Evolutionary conservation across 2,113 vertebrate genomes (phyloP).

Genomic region (Euleptes europaea): DNA sequence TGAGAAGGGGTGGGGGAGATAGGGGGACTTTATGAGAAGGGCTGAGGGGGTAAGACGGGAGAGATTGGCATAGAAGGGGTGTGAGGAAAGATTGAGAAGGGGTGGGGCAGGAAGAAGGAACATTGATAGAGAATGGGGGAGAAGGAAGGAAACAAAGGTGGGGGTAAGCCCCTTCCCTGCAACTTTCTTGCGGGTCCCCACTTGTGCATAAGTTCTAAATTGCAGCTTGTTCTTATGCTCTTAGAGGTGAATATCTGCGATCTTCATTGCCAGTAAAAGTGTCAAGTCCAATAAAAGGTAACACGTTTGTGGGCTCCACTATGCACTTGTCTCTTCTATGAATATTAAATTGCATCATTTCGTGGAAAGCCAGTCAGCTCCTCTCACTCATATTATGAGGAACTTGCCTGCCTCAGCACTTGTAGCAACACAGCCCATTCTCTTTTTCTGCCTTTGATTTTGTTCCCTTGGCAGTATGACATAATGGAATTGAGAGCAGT

Average conservation of each 20-base stretch:
- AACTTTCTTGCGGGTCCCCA: too few species aligned
- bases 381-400: neutral
- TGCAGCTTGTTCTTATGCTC: neutral
- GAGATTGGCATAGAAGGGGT: too few species aligned
- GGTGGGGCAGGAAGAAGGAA: too few species aligned
- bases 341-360: neutral
- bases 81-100: too few species aligned
- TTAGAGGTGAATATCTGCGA: neutral
- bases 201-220: too few species aligned
- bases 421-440: neutral
- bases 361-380: neutral
- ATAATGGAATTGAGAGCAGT: neutral
- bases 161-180: too few species aligned
- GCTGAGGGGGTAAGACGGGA: too few species aligned
- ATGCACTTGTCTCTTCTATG: neutral
- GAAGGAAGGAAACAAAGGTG: too few species aligned
- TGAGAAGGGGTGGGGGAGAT: too few species aligned
- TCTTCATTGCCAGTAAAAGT: neutral
- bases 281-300: neutral
- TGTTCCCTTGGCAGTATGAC: neutral
- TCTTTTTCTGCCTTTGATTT: neutral
- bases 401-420: slow-evolving; percentile 6
- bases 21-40: too few species aligned
- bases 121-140: too few species aligned
- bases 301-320: neutral